Conservation (phyloP, 2,888 invertebrate species). For the Ormyrus labotus region DNA sequence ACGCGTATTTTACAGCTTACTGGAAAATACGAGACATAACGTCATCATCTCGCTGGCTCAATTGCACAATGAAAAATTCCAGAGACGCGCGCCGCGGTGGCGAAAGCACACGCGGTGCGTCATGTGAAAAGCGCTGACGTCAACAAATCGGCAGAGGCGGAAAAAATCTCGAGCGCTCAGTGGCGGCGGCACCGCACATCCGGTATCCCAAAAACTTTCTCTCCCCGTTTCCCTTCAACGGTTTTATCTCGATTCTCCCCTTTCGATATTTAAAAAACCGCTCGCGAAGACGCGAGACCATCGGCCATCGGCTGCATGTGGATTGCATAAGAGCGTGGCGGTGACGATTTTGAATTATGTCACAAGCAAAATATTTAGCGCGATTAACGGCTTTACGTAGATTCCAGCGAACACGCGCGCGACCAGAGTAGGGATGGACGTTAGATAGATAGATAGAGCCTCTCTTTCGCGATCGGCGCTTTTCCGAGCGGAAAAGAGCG, state of each 20-base stretch:
- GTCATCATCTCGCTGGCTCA: background rate
- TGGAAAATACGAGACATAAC: background rate
- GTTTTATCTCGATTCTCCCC: too few species aligned
- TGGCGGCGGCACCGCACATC: background rate
- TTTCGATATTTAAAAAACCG: too few species aligned
- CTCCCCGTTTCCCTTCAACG: background rate
- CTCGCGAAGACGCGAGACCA: too few species aligned
- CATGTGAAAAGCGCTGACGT: slow-evolving; percentile 42
- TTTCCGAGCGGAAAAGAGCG: background rate
- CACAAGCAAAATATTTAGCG: slow-evolving; percentile 55
- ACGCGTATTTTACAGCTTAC: background rate
- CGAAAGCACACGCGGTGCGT: slow-evolving; percentile 29
- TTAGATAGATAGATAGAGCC: too few species aligned
- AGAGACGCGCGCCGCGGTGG: background rate
- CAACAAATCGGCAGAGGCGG: slow-evolving; percentile 1
- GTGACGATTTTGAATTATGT: slow-evolving; percentile 46
- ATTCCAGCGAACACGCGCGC: slow-evolving; percentile 44
- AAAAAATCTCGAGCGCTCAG: slow-evolving; percentile 3
- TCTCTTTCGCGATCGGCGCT: too few species aligned
- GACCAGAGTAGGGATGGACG: background rate
- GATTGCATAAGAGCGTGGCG: slow-evolving; percentile 1
- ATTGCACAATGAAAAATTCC: slow-evolving; percentile 29
- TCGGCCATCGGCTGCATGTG: too few species aligned
- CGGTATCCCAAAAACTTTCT: slow-evolving; percentile 37
- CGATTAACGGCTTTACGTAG: slow-evolving; percentile 57